A percentile compares a stretch with the other conserved stretches of the same genome.
phyloP scores from a whole-genome alignment of 2,888 invertebrate species.

The Xanthorhoe spadicearia region DNA sequence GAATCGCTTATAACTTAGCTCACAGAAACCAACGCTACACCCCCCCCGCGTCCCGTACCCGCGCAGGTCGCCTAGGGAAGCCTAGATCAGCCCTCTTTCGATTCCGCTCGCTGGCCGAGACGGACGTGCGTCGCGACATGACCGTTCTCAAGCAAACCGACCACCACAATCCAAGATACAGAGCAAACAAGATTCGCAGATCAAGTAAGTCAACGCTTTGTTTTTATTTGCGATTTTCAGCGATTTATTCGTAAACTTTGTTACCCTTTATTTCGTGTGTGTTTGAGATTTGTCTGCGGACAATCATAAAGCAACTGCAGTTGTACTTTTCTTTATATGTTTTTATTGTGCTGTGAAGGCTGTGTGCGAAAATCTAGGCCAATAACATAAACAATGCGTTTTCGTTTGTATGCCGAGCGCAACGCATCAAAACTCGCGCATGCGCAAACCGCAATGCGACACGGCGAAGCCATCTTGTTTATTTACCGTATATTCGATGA shows the following conservation, averaged over 20 bases:
- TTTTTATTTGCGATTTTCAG: too few species aligned
- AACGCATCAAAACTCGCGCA: slow-evolving; percentile 1
- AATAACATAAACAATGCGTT: background rate
- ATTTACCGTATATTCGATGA: background rate
- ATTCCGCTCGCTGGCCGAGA: slow-evolving; percentile 4
- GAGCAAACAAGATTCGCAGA: too few species aligned
- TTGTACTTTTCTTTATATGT: too few species aligned
- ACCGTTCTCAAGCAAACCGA: background rate
- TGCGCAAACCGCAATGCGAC: slow-evolving; percentile 15
- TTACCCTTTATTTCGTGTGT: too few species aligned
- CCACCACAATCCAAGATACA: too few species aligned
- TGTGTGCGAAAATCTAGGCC: background rate
- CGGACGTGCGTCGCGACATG: slow-evolving; percentile 7
- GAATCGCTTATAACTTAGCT: slow-evolving; percentile 28
- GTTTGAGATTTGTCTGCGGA: too few species aligned
- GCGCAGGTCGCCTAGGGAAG: slow-evolving; percentile 3
- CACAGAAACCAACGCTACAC: slow-evolving; percentile 16
- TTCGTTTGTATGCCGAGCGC: background rate
- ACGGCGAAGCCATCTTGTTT: slow-evolving; percentile 8
- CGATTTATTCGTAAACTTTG: too few species aligned
- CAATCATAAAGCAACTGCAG: too few species aligned
- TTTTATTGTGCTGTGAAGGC: too few species aligned
- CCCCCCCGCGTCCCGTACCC: background rate
- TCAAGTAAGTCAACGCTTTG: too few species aligned
- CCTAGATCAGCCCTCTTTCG: slow-evolving; percentile 16